Evolutionary conservation across 1,140 invertebrate species (phyloP).

Genomic region (Drosophila repletoides): DNA sequence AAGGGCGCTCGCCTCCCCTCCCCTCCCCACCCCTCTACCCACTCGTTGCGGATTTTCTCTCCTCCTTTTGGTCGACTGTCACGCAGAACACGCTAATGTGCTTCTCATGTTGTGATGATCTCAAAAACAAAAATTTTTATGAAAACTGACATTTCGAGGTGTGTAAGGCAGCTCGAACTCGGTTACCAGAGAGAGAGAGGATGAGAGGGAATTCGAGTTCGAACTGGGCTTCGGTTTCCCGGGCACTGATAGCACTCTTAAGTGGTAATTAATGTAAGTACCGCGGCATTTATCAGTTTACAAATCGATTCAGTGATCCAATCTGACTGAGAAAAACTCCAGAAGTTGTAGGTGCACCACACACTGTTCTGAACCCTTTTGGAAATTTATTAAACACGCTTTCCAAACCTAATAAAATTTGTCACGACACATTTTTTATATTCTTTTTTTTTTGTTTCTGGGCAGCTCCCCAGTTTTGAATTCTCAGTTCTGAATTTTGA

Average conservation of each 20-base stretch:
- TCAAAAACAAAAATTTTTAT: constrained; percentile 49
- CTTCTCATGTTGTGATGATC: constrained; percentile 70
- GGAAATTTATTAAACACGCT: constrained; percentile 73
- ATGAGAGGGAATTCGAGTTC: constrained; percentile 16
- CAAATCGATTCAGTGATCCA: constrained; percentile 67
- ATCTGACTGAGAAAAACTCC: constrained; percentile 24
- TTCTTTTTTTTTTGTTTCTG: constrained; percentile 42
- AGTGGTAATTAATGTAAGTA: constrained; percentile 80
- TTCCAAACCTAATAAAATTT: constrained; percentile 76
- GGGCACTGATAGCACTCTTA: constrained; percentile 48
- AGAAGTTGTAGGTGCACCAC: constrained; percentile 19
- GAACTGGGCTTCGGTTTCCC: background rate
- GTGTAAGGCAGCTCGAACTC: constrained; percentile 53
- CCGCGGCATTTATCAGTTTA: constrained; percentile 58
- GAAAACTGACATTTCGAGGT: constrained; percentile 77
- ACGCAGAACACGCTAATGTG: constrained; percentile 63
- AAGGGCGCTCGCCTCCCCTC: too few relatives aligned
- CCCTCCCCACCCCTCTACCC: too few relatives aligned
- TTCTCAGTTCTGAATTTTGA: background rate
- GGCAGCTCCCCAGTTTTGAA: background rate
- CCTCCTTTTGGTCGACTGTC: constrained; percentile 51
- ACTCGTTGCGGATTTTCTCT: constrained; percentile 9
- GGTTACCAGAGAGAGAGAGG: background rate
- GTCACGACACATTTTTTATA: constrained; percentile 76
- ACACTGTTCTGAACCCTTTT: constrained; percentile 11